Evolutionary conservation across 2,113 vertebrate species (phyloP).

Genomic region (Athene cunicularia): DNA sequence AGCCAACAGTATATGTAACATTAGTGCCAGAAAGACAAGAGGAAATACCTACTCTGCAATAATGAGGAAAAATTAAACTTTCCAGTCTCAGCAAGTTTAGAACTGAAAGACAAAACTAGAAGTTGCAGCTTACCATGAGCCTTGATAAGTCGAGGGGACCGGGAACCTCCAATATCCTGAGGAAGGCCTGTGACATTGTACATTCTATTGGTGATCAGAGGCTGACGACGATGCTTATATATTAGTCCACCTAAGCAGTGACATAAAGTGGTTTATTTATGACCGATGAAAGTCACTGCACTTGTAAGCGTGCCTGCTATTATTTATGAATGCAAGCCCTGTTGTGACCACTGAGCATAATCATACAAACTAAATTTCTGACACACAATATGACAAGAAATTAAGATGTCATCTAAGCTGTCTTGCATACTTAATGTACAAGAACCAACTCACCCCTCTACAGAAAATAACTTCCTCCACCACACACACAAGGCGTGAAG

Average conservation of each 20-base stretch:
- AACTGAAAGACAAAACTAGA: not conserved
- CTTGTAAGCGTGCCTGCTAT: not conserved
- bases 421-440: not conserved
- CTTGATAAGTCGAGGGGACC: slow-evolving; percentile 77
- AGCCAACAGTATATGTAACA: accelerated
- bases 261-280: not conserved
- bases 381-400: not conserved
- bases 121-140: slow-evolving; percentile 77
- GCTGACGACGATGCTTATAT: slow-evolving; percentile 79
- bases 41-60: not conserved
- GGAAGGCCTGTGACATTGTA: slow-evolving; percentile 70
- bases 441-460: not conserved
- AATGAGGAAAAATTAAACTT: not conserved
- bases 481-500: not conserved
- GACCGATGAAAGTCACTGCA: not conserved
- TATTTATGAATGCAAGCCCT: not conserved
- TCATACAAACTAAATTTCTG: not conserved
- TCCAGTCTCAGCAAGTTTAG: not conserved
- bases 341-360: not conserved
- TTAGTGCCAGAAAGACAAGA: not conserved
- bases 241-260: slow-evolving; percentile 69
- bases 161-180: slow-evolving; percentile 78
- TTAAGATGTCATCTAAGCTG: not conserved
- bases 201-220: slow-evolving; percentile 78
- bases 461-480: not conserved